Base-by-base conservation (phyloP, 2,888 invertebrate genomes). In the Plusia festucae region DNA sequence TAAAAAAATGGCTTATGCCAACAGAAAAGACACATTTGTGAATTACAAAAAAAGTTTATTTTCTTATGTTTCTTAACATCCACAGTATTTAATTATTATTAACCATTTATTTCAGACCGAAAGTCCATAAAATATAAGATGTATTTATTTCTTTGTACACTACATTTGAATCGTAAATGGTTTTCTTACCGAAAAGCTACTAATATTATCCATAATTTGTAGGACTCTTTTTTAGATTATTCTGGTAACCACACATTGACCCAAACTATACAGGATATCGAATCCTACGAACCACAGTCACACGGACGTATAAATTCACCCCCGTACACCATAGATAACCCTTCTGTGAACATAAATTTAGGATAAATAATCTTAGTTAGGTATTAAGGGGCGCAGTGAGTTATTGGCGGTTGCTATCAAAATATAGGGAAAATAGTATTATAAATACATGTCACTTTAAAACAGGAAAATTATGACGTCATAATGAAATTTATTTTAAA, bases 291-390 rank as follows among this genome's bases (percentile, higher is more conserved):
- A 78, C 81, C 74, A 73, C 79, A 76, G 78, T 82, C 78, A 78
- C 73, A 82, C 83, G 88, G 85, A 88, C 82, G 76, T 89, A 91
- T 91, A 91, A 91, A 91, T 91, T 82, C 81, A 82, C 67, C 76
- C 68, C 82, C 78, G 77, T 78, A 86, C 82, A 76, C 81, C 86
- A 84, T 90, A 91, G 90, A 91, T 91, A 88, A 90, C 90, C 90
- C 85, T 82, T 83, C 70, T 64, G 85, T 82, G 81, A 81, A 86
- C 89, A 90, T 91, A 90, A 90, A 91, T 91, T 88, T 82, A 64
- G 84, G 83, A 79, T 89, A 90, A 90, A 91, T 91, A 90, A 90
- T 91, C 89, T 89, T 85, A 87, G 87, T 87, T 90, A 81, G 70
- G 81, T 70, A 88, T 88, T 88, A 86, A 71, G 68, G 86, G 83